Evolutionary conservation across 1,140 invertebrate genomes (phyloP), one percentile per base, ranked within the genome.

Genomic region (Lordiphosa stackelbergi): DNA sequence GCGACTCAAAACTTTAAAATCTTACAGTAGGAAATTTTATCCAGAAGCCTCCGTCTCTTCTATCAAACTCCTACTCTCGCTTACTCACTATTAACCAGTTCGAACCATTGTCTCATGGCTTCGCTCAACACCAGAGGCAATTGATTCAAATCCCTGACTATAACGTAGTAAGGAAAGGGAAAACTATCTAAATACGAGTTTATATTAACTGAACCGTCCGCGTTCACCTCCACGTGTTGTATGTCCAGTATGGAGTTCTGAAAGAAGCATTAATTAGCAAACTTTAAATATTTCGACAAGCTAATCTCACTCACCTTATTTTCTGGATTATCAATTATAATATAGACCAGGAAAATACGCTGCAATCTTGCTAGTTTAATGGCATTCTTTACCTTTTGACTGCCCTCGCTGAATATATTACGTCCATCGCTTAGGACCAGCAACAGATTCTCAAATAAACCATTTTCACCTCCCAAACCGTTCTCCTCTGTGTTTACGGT

Each of bases 141-240:
- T 28, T 93, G 92, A 57, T 93, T 92, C 59, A 99, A 93, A 84
- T 99, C 95, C 52, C 95, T 89, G 5, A 99, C 90, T 69, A 99
- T 95, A 16, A 99, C 91, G 88, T 99, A 99, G 90, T 97, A 99
- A n/a, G 97, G 97, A 86, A 99, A 99, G 5, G 98, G 98, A 88
- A 99, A 99, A 60, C 90, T 91, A 70, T 98, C 97, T 90, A 99
- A 93, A 87, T 99, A 99, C 2, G 88, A 89, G 28, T 89, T 86
- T 37, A 91, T 56, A 66, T 71, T 62, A 83, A 87, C 47, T 75
- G 92, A 88, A 89, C 94, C 89, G 60, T 91, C 89, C 63, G 90
- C 89, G 84, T 91, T 90, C 73, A 97, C 94, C 5, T 94, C 86
- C 10, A 95, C 92, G 71, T 93, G 90, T 66, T 93, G 91, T 63